Percentiles rank a stretch among this genome's conserved stretches.
Conservation (phyloP, 2,888 invertebrate genomes). For the Apodemia hepburni region DNA sequence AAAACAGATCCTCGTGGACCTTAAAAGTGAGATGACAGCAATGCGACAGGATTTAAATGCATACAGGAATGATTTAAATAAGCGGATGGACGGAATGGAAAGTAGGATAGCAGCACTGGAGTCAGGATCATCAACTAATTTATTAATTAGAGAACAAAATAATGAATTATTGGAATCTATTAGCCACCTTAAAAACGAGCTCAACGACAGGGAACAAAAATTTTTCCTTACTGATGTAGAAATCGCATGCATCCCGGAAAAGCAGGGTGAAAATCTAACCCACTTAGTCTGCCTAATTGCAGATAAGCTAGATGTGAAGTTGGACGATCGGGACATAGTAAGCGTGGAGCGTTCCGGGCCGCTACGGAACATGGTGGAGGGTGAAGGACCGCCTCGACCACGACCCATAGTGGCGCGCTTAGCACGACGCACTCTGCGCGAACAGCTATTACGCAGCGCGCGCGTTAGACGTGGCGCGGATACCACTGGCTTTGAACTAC, state of each 20-base stretch:
- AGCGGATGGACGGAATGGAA: conserved; percentile 2
- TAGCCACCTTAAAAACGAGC: not conserved
- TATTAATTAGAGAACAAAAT: not conserved
- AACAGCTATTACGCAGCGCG: not conserved
- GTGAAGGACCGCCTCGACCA: not conserved
- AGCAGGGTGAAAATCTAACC: not conserved
- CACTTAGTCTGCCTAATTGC: not conserved
- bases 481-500: not conserved
- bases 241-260: not conserved
- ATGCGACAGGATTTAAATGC: not conserved
- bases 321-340: not conserved
- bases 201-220: conserved; percentile 10
- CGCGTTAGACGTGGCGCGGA: conserved; percentile 5
- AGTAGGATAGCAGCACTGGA: not conserved
- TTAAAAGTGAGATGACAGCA: not conserved
- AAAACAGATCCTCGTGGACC: not conserved
- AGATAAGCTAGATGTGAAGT: not conserved
- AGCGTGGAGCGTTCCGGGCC: not conserved
- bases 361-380: not conserved
- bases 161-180: not conserved
- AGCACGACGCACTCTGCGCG: not conserved
- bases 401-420: conserved; percentile 11
- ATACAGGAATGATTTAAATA: not conserved
- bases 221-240: not conserved
- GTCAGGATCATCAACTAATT: not conserved